Evolutionary conservation across 2,113 vertebrate species (phyloP).

Genomic region (Labrus mixtus): DNA sequence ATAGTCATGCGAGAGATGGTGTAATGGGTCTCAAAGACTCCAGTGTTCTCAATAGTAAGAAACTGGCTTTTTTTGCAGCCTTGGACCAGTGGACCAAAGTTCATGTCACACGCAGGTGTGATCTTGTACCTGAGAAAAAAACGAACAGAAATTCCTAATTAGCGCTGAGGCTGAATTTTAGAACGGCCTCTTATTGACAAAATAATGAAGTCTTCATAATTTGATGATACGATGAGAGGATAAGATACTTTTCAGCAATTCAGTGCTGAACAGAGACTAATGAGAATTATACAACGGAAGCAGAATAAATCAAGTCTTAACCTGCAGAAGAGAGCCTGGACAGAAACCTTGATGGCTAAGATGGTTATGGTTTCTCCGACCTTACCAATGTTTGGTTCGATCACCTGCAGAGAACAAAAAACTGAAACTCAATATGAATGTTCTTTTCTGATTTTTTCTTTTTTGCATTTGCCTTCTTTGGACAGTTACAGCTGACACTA

Average conservation of each 20-base stretch:
- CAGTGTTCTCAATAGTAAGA: constrained; percentile 88
- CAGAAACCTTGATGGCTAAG: constrained; percentile 85
- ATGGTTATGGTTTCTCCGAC: constrained; percentile 81
- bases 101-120: constrained; percentile 81
- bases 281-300: background rate
- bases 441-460: background rate
- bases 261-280: background rate
- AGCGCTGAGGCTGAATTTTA: background rate
- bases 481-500: no score
- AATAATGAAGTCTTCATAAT: background rate
- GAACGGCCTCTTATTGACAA: background rate
- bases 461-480: no score
- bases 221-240: background rate
- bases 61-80: constrained; percentile 80
- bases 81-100: constrained; percentile 85
- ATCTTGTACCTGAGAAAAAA: constrained; percentile 86
- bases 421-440: background rate
- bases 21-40: constrained; percentile 84
- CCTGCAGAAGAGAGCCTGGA: constrained; percentile 84
- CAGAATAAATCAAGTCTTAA: constrained; percentile 13
- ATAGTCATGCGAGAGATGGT: constrained; percentile 70
- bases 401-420: constrained; percentile 82
- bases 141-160: background rate
- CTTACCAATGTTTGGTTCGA: constrained; percentile 83
- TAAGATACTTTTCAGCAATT: background rate